Evolutionary conservation across 2,888 invertebrate genomes (phyloP).

Genomic region (Amphipyra berbera): DNA sequence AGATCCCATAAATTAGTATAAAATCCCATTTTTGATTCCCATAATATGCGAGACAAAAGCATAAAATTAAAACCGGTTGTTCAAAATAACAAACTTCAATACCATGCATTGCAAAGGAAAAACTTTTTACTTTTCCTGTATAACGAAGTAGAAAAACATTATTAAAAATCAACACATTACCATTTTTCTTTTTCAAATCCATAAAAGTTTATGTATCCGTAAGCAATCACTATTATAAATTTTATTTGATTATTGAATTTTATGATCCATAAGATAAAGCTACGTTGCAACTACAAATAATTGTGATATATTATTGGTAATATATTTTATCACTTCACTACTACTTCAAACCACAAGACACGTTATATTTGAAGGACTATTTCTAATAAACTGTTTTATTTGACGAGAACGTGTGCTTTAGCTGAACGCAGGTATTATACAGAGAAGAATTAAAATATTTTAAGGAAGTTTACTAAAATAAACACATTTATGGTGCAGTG

Average conservation of each 20-base stretch:
- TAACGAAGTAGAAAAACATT: neutral
- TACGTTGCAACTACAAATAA: conserved; percentile 15
- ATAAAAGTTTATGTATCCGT: conserved; percentile 34
- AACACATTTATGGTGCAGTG: conserved; percentile 12
- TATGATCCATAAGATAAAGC: conserved; percentile 24
- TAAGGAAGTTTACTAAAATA: conserved; percentile 45
- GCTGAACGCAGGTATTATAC: conserved; percentile 22
- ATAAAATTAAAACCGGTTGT: neutral
- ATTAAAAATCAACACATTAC: conserved; percentile 23
- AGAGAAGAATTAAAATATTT: conserved; percentile 31
- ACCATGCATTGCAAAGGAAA: conserved; percentile 2
- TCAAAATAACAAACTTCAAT: conserved; percentile 21
- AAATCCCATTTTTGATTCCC: too few relatives aligned
- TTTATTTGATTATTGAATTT: conserved; percentile 30
- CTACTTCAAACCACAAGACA: conserved; percentile 45
- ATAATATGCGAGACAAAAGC: too few relatives aligned
- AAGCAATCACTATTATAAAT: conserved; percentile 35
- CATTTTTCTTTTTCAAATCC: conserved; percentile 50
- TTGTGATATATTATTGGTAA: conserved; percentile 11
- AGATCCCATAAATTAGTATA: too few relatives aligned
- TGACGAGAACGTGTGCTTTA: conserved; percentile 27
- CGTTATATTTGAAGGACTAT: conserved; percentile 53
- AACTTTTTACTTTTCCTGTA: conserved; percentile 14
- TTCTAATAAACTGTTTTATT: conserved; percentile 34
- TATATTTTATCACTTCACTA: conserved; percentile 37